These are phyloP conservation scores for Tipula lateralis DNA, from an alignment of 2,888 invertebrate genomes.

Conservation along the genomic window DNA sequence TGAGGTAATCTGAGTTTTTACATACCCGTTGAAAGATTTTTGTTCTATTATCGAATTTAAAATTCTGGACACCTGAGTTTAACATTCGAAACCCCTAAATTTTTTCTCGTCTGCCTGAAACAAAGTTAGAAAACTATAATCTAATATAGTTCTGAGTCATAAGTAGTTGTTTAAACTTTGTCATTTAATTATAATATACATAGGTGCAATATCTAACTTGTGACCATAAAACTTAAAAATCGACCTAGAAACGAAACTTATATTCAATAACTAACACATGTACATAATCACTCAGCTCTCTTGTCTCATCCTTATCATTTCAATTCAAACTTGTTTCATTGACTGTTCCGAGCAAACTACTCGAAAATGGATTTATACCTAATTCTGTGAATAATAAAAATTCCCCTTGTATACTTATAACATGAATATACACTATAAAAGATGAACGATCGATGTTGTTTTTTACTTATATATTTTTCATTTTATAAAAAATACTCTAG, in stretches of 20 bases:
- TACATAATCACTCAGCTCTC: neutral
- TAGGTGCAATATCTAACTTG: neutral
- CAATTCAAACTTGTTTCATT: neutral
- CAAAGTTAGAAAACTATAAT: neutral
- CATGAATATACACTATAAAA: neutral
- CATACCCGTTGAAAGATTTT: neutral
- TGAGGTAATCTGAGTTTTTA: neutral
- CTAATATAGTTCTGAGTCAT: neutral
- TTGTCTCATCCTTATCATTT: neutral
- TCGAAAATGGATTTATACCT: neutral
- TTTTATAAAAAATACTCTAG: neutral
- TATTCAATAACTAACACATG: no score
- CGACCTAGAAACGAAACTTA: no score
- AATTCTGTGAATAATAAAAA: neutral
- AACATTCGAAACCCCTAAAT: neutral
- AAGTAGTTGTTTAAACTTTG: neutral
- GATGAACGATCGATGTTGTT: constrained; percentile 7
- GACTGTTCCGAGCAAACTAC: neutral
- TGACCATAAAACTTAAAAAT: no score
- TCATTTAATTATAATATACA: neutral
- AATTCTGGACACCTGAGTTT: neutral
- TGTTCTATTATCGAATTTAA: neutral
- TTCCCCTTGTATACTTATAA: neutral
- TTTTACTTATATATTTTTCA: neutral
- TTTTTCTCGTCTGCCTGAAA: neutral